Conservation (phyloP, 2,113 vertebrate species). For the Microcebus ravelobensis region DNA sequence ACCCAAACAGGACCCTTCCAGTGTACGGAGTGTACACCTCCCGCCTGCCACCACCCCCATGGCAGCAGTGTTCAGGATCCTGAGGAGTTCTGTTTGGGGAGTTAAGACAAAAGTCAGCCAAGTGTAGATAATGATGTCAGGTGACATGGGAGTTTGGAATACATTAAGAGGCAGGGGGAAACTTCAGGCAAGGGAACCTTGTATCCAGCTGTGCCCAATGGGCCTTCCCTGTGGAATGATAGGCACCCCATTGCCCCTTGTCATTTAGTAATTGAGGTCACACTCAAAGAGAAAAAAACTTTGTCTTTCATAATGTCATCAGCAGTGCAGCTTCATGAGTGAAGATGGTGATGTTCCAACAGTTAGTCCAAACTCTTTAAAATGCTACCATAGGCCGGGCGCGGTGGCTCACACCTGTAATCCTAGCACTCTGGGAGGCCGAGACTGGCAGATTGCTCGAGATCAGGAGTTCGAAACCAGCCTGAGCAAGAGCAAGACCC, state of each 20-base stretch:
- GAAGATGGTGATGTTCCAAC: background rate
- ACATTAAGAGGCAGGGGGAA: background rate
- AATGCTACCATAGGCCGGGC: background rate
- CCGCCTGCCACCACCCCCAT: background rate
- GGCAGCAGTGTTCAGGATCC: constrained; percentile 6
- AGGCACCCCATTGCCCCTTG: background rate
- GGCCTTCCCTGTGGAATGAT: background rate
- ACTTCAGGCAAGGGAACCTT: background rate
- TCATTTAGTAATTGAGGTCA: constrained; percentile 51
- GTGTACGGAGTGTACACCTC: accelerated
- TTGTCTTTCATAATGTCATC: constrained; percentile 3
- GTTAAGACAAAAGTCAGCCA: constrained; percentile 80
- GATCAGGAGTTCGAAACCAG: too few species aligned
- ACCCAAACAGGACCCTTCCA: background rate
- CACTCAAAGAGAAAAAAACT: constrained; percentile 75
- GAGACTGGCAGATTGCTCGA: too few species aligned
- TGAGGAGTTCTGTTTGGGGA: constrained; percentile 72
- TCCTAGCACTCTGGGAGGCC: too few species aligned
- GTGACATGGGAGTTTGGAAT: constrained; percentile 71
- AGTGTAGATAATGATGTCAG: constrained; percentile 76
- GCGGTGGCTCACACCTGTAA: too few species aligned
- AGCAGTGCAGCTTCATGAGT: constrained; percentile 23
- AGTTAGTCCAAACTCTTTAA: constrained; percentile 51
- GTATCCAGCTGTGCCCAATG: background rate
- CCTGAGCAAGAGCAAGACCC: too few species aligned